Conservation (phyloP, 1,140 invertebrate species). For the Leptestheria dahalacensis region DNA sequence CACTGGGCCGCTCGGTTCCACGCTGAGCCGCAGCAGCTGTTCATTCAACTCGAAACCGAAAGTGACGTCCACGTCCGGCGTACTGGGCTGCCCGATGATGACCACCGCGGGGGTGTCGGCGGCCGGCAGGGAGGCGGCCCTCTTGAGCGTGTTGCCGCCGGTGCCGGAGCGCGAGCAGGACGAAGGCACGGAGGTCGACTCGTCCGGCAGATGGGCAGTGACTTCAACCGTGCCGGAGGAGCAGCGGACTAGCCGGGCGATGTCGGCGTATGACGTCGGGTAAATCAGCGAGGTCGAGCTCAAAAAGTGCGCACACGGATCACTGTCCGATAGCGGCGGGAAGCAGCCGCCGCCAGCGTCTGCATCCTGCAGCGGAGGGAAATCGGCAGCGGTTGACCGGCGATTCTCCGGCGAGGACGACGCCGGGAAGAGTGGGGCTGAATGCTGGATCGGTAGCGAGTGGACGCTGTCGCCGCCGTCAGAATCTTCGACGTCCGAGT, state of each 20-base stretch:
- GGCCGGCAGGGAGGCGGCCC: slow-evolving; percentile 11
- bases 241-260: neutral
- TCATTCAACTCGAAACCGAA: slow-evolving; percentile 15
- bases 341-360: neutral
- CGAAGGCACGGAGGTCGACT: neutral
- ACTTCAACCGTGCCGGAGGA: neutral
- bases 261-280: slow-evolving; percentile 14
- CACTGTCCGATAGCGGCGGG: neutral
- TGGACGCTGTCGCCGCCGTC: slow-evolving; percentile 14
- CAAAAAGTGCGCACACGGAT: neutral
- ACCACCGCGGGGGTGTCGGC: slow-evolving; percentile 11
- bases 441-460: slow-evolving; percentile 12
- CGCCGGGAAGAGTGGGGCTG: slow-evolving; percentile 7
- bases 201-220: neutral
- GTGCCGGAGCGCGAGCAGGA: neutral
- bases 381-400: neutral
- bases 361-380: neutral
- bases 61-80: slow-evolving; percentile 7
- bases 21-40: slow-evolving; percentile 9
- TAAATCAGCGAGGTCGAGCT: neutral
- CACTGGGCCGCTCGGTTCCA: neutral
- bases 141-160: neutral
- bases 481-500: slow-evolving; percentile 7
- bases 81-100: slow-evolving; percentile 6
- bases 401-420: neutral